Evolutionary conservation across 2,113 vertebrate species (phyloP).

Genomic region (Colistium nudipinnis): DNA sequence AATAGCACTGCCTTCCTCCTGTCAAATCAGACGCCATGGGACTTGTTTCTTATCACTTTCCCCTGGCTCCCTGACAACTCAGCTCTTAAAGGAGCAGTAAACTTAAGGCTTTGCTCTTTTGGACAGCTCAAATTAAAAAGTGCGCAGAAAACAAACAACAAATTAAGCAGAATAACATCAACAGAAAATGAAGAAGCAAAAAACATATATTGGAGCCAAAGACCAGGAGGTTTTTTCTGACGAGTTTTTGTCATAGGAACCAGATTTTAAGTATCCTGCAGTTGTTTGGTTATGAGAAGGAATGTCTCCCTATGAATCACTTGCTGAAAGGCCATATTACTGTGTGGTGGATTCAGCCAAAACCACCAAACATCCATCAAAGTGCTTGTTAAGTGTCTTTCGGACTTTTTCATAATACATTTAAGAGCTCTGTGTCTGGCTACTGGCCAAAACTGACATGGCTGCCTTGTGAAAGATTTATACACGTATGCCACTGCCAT

Average conservation of each 20-base stretch:
- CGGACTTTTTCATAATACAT: constrained; percentile 67
- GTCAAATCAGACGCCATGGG: constrained; percentile 68
- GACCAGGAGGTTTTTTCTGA: constrained; percentile 1
- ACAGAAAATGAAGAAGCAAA: constrained; percentile 15
- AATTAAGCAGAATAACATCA: constrained; percentile 17
- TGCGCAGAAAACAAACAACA: background rate
- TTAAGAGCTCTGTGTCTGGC: constrained; percentile 54
- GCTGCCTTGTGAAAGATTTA: constrained; percentile 62
- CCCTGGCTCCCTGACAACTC: constrained; percentile 41
- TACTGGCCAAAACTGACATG: constrained; percentile 61
- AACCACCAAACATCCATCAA: constrained; percentile 72
- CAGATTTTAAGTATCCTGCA: constrained; percentile 55
- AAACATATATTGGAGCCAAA: constrained; percentile 19
- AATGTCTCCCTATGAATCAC: constrained; percentile 69
- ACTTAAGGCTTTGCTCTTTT: background rate
- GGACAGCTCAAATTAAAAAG: constrained; percentile 20
- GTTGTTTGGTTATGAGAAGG: constrained; percentile 58
- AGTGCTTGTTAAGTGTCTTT: constrained; percentile 74
- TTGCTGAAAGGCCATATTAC: constrained; percentile 65
- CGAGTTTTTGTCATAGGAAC: constrained; percentile 47
- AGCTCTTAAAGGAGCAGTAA: constrained; percentile 54
- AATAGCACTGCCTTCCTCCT: constrained; percentile 60
- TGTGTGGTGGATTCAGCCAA: constrained; percentile 52
- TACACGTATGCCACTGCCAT: constrained; percentile 28
- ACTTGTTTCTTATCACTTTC: constrained; percentile 68